Base-by-base conservation (phyloP, 1,140 invertebrate species). In the Intoshia linei region DNA sequence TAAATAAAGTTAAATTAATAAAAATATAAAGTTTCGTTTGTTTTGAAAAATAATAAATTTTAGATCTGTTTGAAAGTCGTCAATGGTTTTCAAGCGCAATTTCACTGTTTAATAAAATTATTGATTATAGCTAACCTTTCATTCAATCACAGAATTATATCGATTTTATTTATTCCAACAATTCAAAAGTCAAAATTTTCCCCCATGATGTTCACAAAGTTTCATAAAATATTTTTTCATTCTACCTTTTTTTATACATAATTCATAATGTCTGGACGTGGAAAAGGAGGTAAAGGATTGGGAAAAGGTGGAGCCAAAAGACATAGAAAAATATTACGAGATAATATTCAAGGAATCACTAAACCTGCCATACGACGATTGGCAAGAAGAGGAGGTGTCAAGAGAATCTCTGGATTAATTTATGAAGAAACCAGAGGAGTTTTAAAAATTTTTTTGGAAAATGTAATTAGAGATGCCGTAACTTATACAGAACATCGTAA, bases 401-500 rank as follows among this genome's bases (percentile, higher is more conserved):
- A 73, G 47, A 63, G 70, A 45, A 68, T 73, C 40, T 71, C 68
- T 33, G 68, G 68, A n/a, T 50, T 71, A 32, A 70, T 72, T 40
- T 71, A 72, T 46, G 67, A 71, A 47, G 68, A 68, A 47, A 68
- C 65, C 30, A 62, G 66, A 37, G 65, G 66, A 44, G 68, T 71
- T 1, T 49, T 72, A 11, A 73, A 71, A 51, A 65, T 71, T 0
- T 74, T 74, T 50, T 53, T 74, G 37, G 69, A 72, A 50, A 72
- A 72, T 48, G 68, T 73, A 0, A 74, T 74, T 45, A 61, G 69
- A 37, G 72, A 74, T 50, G 69, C 70, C 6, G 70, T 73, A 25
- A 73, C 69, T 14, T 73, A 73, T 54, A 71, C 69, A 14, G 70
- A 73, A 50, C 70, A 73, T 50, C 69, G 69, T 39, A 73, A 72